Conservation (phyloP, 2,888 invertebrate genomes). For the Sipunculus nudus region DNA sequence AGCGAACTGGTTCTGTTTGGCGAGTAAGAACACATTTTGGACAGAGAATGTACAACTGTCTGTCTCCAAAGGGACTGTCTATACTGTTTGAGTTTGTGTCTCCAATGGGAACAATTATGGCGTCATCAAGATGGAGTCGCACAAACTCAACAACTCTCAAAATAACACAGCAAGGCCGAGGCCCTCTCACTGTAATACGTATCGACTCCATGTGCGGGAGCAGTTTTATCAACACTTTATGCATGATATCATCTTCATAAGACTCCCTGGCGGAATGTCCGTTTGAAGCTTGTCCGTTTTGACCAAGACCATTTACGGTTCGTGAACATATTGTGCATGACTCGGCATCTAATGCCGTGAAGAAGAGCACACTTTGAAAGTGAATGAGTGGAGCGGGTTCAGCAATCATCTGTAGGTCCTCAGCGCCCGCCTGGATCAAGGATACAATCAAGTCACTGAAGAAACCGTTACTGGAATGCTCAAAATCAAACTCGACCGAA, state of each 20-base stretch:
- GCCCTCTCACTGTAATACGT: constrained; percentile 39
- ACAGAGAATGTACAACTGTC: constrained; percentile 38
- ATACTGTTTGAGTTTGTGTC: neutral
- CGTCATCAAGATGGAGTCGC: constrained; percentile 43
- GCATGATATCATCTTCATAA: constrained; percentile 38
- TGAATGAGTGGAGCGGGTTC: constrained; percentile 45
- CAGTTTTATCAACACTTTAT: constrained; percentile 41
- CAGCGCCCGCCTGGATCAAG: constrained; percentile 36
- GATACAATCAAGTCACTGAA: constrained; percentile 40
- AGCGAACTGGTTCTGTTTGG: constrained; percentile 39
- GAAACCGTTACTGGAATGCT: constrained; percentile 34
- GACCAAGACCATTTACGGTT: too few species aligned
- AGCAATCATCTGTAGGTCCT: constrained; percentile 35
- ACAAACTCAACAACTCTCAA: constrained; percentile 42
- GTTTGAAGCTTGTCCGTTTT: too few species aligned
- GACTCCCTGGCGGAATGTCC: neutral
- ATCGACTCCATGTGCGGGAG: constrained; percentile 38
- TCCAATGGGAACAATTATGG: too few species aligned
- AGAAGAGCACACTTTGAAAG: constrained; percentile 44
- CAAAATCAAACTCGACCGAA: constrained; percentile 41
- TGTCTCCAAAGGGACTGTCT: constrained; percentile 18
- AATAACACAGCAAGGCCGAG: constrained; percentile 45
- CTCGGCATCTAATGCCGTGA: constrained; percentile 40
- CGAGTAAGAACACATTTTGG: constrained; percentile 42
- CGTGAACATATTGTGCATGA: too few species aligned